Evolutionary conservation across 1,140 invertebrate species (phyloP).

Genomic region (Drosophila bifasciata): DNA sequence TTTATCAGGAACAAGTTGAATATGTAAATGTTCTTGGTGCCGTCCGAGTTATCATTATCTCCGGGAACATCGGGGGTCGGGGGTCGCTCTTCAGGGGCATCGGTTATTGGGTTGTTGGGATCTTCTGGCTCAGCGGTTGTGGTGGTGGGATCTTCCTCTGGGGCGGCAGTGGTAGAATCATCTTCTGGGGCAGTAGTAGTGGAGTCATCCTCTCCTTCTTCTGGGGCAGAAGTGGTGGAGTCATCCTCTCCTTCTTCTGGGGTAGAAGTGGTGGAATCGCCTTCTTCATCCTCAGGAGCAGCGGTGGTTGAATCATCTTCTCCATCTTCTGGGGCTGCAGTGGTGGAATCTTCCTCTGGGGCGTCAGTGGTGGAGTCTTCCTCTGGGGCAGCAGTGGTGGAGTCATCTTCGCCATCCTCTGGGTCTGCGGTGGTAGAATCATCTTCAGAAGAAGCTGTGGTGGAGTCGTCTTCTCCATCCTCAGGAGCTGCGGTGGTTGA

Average conservation of each 20-base stretch:
- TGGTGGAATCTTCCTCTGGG: constrained; percentile 1
- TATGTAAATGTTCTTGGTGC: constrained; percentile 60
- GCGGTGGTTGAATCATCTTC: background rate
- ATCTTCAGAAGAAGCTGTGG: background rate
- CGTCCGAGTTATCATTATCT: constrained; percentile 29
- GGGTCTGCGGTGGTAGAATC: background rate
- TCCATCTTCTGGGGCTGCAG: constrained; percentile 4
- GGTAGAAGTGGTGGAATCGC: background rate
- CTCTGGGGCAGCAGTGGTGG: constrained; percentile 1
- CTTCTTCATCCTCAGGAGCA: constrained; percentile 4
- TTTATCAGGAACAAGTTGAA: constrained; percentile 64
- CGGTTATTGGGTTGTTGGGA: background rate
- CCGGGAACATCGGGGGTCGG: constrained; percentile 18
- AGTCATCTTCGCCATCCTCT: background rate
- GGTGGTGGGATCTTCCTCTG: constrained; percentile 3
- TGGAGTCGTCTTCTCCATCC: background rate
- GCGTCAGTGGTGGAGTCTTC: background rate
- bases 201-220: background rate
- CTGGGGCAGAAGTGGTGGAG: background rate
- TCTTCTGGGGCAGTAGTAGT: constrained; percentile 5
- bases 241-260: background rate
- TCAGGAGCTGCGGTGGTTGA: constrained; percentile 4
- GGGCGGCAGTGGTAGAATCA: background rate
- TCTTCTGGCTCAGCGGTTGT: background rate
- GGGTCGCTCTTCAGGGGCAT: background rate